phyloP scores from a whole-genome alignment of 2,888 invertebrate genomes.

The Pseudococcus viburni region DNA sequence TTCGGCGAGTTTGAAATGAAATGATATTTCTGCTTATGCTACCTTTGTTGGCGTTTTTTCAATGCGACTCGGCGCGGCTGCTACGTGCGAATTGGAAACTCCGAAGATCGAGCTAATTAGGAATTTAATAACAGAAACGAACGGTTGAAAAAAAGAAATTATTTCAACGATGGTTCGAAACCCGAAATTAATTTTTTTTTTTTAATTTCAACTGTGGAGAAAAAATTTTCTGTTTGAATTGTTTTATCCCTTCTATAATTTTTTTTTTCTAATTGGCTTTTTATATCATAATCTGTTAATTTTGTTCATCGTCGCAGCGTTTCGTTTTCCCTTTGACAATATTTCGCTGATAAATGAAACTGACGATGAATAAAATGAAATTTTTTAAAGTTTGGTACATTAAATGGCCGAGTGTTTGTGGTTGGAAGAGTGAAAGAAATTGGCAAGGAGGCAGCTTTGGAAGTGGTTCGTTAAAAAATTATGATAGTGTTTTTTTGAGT shows the following conservation, averaged over 20 bases:
- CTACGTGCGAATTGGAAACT: background rate
- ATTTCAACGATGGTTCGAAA: background rate
- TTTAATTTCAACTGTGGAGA: background rate
- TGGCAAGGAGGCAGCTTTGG: no score
- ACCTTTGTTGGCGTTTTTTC: background rate
- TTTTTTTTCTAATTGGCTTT: background rate
- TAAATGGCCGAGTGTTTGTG: no score
- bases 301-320: background rate
- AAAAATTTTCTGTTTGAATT: background rate
- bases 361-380: background rate
- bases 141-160: background rate
- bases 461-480: no score
- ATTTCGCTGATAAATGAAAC: background rate
- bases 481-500: no score
- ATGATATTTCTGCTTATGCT: background rate
- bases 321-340: background rate
- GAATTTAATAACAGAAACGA: background rate
- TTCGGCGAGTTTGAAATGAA: background rate
- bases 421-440: no score
- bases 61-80: background rate
- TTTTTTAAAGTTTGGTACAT: background rate
- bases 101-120: background rate
- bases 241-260: background rate
- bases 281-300: background rate
- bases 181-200: background rate